Conservation (phyloP, 2,113 vertebrate species). For the Morone saxatilis region DNA sequence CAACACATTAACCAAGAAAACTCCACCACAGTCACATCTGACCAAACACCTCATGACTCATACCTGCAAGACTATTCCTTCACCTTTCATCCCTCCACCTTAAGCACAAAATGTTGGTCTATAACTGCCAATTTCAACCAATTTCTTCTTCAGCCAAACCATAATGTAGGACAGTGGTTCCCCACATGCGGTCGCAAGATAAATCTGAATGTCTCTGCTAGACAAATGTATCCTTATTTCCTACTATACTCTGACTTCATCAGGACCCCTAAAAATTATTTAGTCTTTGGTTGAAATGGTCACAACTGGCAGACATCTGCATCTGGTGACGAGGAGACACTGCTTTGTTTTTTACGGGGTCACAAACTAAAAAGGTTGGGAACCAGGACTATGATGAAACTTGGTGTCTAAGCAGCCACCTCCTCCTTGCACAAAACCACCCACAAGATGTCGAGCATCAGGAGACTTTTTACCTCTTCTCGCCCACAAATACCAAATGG, state of each 20-base stretch:
- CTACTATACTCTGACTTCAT: no score
- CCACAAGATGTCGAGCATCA: neutral
- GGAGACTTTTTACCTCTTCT: neutral
- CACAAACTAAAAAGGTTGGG: no score
- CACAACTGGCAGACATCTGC: neutral
- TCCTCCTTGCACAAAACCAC: neutral
- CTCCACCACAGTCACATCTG: neutral
- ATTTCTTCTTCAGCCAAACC: neutral
- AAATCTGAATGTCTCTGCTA: neutral
- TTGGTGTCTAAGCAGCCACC: no score
- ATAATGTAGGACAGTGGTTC: neutral
- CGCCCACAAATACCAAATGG: neutral
- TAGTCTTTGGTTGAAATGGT: no score
- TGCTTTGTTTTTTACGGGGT: no score
- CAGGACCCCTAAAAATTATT: neutral
- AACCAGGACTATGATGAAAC: no score
- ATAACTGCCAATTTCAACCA: neutral
- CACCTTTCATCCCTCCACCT: neutral
- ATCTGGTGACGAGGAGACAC: neutral
- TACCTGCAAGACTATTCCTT: neutral
- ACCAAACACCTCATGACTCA: slow-evolving; percentile 8
- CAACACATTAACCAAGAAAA: slow-evolving; percentile 10
- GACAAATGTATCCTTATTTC: neutral
- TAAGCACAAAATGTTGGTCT: neutral
- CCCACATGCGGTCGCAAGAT: neutral